Evolutionary conservation across 2,888 invertebrate species (phyloP).

Genomic region (Tenthredo distinguenda): DNA sequence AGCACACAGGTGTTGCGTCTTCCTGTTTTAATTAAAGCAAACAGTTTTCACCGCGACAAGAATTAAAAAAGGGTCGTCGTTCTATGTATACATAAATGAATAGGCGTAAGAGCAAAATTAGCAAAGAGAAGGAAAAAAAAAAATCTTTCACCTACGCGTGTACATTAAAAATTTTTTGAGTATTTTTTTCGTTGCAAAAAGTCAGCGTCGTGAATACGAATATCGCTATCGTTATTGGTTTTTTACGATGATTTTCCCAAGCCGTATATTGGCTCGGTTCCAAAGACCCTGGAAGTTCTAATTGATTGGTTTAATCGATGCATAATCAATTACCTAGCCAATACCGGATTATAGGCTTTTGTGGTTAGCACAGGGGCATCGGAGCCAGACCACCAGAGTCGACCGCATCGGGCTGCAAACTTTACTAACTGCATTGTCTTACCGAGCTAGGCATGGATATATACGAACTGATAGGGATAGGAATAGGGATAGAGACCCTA

Average conservation of each 20-base stretch:
- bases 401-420: slow-evolving; percentile 35
- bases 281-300: slow-evolving; percentile 18
- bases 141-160: neutral
- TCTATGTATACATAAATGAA: neutral
- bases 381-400: slow-evolving; percentile 32
- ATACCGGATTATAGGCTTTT: slow-evolving; percentile 39
- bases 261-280: slow-evolving; percentile 25
- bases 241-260: neutral
- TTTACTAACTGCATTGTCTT: slow-evolving; percentile 43
- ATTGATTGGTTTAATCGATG: slow-evolving; percentile 49
- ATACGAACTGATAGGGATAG: neutral
- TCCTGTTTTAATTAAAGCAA: slow-evolving; percentile 31
- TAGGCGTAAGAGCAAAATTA: neutral
- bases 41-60: slow-evolving; percentile 10
- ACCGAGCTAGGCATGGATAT: neutral
- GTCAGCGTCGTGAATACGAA: too few species aligned
- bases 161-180: too few species aligned
- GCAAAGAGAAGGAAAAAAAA: neutral
- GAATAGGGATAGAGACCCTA: neutral
- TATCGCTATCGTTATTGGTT: neutral
- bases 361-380: slow-evolving; percentile 22
- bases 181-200: too few species aligned
- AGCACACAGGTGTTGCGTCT: neutral
- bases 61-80: slow-evolving; percentile 13
- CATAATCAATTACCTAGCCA: slow-evolving; percentile 48